Evolutionary conservation across 2,113 vertebrate genomes (phyloP), one percentile per base, ranked within the genome.

Genomic region (Misgurnus anguillicaudatus): DNA sequence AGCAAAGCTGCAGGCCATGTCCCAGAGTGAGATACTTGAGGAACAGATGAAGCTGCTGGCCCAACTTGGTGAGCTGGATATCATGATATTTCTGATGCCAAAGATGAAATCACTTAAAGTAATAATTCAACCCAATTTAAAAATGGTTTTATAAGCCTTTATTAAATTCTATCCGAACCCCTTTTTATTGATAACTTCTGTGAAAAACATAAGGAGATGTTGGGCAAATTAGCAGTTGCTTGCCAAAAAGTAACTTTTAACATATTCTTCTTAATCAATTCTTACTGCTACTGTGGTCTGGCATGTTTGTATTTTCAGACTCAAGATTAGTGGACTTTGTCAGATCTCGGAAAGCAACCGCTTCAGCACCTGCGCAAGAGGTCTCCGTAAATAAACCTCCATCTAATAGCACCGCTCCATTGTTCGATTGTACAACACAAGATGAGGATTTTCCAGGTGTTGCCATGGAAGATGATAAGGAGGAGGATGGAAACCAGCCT

Each of bases 281-380:
- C 53, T 57, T 57, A 57, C 47, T 51, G 13, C 10, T 13, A 13
- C 4, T 19, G 53, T 57, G 10, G 10, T 31, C 3, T 31, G 24
- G 24, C 24, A 31, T 31, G 24, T 31, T 31, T 31, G 24, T 31
- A 31, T 31, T 31, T 31, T 74, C 87, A 99, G 98, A 97, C 91
- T 93, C 95, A 58, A 90, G 87, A 87, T 85, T 98, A 78, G 91
- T 98, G 80, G 92, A 95, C 79, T 98, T 99, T 86, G 87, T 99
- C 77, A 94, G 89, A 87, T 94, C 95, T 82, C 90, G 67, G 10
- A 86, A 86, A 86, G 83, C 70, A 86, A 8, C 84, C 6, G 10
- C 57, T 4, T n/a, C 85, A 51, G 82, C 85, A 80, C 73, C 81
- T 31, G 67, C 61, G 5, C 58, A 78, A 19, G 57, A 77, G 77